Evolutionary conservation across 53 echinoderm and acorn worm genomes (phyloP).

Genomic region (Patiria pectinifera): DNA sequence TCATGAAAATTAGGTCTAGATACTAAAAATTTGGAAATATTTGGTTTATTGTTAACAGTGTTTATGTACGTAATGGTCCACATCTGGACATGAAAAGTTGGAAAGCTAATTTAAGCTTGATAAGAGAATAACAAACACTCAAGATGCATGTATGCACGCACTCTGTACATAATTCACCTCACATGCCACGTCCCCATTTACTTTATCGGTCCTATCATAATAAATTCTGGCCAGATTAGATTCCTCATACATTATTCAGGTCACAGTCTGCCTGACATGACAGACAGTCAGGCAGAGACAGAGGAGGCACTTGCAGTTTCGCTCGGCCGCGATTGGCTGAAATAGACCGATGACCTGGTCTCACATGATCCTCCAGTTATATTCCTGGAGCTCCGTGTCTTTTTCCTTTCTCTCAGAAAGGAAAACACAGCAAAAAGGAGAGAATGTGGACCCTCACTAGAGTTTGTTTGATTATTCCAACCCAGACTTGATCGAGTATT

Average conservation of each 20-base stretch:
- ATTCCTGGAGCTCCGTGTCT: neutral
- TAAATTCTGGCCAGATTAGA: slow-evolving; percentile 11
- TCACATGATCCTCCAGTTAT: neutral
- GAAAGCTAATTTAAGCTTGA: neutral
- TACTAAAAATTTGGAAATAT: no score
- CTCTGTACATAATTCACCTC: neutral
- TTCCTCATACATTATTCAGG: neutral
- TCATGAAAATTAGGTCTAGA: no score
- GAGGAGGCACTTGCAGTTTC: neutral
- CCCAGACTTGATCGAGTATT: neutral
- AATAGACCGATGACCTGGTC: neutral
- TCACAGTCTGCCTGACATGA: neutral
- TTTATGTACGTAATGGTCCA: no score
- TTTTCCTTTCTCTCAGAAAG: neutral
- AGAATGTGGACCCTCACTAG: no score
- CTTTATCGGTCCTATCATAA: neutral
- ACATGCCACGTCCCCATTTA: neutral
- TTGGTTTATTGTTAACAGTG: no score
- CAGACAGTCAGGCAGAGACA: neutral
- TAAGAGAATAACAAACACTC: neutral
- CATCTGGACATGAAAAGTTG: neutral
- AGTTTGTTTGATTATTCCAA: no score
- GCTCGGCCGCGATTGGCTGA: neutral
- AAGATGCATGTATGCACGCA: neutral
- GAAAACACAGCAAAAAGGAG: no score